Evolutionary conservation across 2,797 vertebrate genomes (phyloP), one percentile per base, ranked within the genome.

Genomic region (Nothura maculosa): DNA sequence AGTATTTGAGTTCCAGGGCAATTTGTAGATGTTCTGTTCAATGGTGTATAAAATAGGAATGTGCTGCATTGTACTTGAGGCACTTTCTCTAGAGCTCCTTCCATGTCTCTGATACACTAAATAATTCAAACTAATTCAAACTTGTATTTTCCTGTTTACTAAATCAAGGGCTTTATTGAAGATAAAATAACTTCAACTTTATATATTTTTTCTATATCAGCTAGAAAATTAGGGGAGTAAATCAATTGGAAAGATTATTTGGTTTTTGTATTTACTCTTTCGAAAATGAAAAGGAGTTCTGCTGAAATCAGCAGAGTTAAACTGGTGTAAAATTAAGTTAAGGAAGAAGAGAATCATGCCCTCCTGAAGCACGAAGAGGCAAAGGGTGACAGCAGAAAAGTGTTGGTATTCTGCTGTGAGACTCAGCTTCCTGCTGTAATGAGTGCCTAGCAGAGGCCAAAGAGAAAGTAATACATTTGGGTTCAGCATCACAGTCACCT

Each of bases 91-190:
- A 90, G 97, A 98, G 97, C 95, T 97, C 81, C 97, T 97, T 96
- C 97, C 97, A 98, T 98, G 97, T 98, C 97, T 96, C 97, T 98
- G 98, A 95, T 98, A 97, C 97, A 97, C 96, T 98, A 98, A 98
- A 98, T 98, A 98, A 99, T 98, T 98, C 97, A 98, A 98, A 98
- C 94, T 98, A 98, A 99, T 98, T 98, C 97, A 98, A 98, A 98
- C 94, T 97, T 97, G 50, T 96, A 95, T 97, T 98, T 97, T 97
- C 79, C 47, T 93, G 96, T 98, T 95, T 93, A 54, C 30, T 58
- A 75, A 96, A 87, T 40, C 67, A 20, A 77, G 8, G 64, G 97
- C 97, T 97, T 90, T 98, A 97, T 97, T 98, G 96, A 93, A 98
- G 95, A 96, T 92, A 96, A 95, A 97, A 97, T 89, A 91, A 45